Base-by-base conservation (phyloP, 2,113 vertebrate genomes). In the Diphyllodes magnificus region DNA sequence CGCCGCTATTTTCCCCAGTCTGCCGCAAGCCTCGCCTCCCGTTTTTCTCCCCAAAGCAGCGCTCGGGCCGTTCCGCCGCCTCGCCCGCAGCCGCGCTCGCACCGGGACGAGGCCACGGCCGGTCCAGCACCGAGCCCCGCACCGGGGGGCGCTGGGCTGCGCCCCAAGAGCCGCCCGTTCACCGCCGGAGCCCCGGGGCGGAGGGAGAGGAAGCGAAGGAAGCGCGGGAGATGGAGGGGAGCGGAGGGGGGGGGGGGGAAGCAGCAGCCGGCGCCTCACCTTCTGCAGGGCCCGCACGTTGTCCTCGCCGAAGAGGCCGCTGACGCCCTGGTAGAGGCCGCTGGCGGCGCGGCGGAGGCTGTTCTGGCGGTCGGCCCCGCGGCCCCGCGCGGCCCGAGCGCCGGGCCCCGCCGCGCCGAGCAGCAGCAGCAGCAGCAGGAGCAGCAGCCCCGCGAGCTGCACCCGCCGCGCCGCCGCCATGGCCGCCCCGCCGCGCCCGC, bases 231-330 rank as follows among this genome's bases (percentile, higher is more conserved):
- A 33, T 3, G 92, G 33, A n/a, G 18, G 10, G 9, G 18, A 11
- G 8, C 57, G 83, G 7, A 6, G 4, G 2, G 5, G 19, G 51
- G 19, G 24, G 19, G 13, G 6, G 6, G 5, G 45, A 20, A 47
- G 18, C 21, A 16, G n/a, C 51, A 50, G 17, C 42, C 20, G 31
- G 25, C 33, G 45, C 91, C 97, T 95, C 80, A 99, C 99, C 98
- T 99, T 99, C 96, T 99, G 98, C 25, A 98, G 79, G 23, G 98
- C 98, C 93, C 98, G 96, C 86, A 99, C 99, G 97, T 98, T 99
- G 76, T 99, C 99, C 97, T 99, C 99, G 50, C 99, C 99, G 92
- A 99, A 98, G 8, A 99, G 94, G 82, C 97, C 98, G 98, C 98
- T 98, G 78, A 99, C 87, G 42, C 98, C 98, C 92, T 99, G 99